Percentiles rank a stretch among this genome's conserved stretches.
phyloP scores from a whole-genome alignment of 1,140 invertebrate genomes.

The Tetranychus urticae region DNA sequence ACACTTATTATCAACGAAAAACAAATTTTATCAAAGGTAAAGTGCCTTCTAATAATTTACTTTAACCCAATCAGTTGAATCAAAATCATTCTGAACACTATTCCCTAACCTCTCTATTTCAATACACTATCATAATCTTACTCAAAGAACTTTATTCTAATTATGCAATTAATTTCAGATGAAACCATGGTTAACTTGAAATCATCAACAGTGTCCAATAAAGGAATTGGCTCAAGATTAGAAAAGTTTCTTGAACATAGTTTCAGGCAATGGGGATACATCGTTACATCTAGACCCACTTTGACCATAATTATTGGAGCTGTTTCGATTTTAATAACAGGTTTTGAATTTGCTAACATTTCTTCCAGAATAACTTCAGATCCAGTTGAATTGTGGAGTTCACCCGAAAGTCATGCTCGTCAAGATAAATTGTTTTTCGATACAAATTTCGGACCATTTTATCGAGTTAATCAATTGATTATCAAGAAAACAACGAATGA shows the following conservation, averaged over 20 bases:
- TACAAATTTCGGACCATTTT: conserved; percentile 72
- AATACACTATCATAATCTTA: no score
- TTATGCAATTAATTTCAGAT: no score
- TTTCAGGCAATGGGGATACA: conserved; percentile 50
- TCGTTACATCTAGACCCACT: conserved; percentile 54
- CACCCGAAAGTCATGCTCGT: conserved; percentile 54
- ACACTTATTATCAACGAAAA: not conserved
- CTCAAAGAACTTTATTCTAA: no score
- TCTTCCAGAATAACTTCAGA: conserved; percentile 47
- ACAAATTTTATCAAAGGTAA: not conserved
- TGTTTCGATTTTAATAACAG: no score
- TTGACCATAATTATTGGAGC: conserved; percentile 23
- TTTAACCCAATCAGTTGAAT: no score
- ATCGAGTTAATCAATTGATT: conserved; percentile 73
- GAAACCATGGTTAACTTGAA: no score
- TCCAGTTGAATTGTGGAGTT: conserved; percentile 90
- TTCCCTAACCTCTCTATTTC: no score
- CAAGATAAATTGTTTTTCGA: conserved; percentile 75
- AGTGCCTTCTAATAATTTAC: no score
- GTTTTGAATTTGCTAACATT: no score
- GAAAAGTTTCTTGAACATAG: conserved; percentile 45
- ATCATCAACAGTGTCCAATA: no score
- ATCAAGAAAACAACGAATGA: conserved; percentile 21
- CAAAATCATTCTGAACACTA: no score
- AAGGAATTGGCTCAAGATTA: conserved; percentile 40